Conservation (phyloP, 2,113 vertebrate genomes). For the Ochotona princeps region DNA sequence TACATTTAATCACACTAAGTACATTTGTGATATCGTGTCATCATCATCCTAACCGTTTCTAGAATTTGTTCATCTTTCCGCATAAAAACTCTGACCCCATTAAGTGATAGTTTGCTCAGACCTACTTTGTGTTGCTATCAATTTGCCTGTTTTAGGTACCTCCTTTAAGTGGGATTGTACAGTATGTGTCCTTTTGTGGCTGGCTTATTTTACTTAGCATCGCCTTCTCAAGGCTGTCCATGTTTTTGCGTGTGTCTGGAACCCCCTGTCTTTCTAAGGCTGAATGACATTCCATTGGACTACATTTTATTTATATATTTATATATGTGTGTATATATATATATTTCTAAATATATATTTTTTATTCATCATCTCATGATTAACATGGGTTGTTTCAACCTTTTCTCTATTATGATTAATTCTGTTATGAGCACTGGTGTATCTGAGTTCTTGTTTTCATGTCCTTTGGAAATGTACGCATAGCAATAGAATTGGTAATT, state of each 20-base stretch:
- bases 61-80: not conserved
- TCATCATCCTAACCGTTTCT: not conserved
- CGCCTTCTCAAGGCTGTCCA: not conserved
- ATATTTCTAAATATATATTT: too few relatives aligned
- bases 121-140: not conserved
- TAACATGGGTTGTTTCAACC: not conserved
- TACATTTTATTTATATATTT: too few relatives aligned
- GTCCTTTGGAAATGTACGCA: not conserved
- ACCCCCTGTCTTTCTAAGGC: not conserved
- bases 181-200: not conserved
- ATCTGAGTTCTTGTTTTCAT: not conserved
- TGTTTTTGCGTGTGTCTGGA: not conserved
- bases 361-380: not conserved
- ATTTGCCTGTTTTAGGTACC: not conserved
- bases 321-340: too few relatives aligned
- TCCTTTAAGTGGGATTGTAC: not conserved
- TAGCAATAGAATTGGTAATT: conserved; percentile 13
- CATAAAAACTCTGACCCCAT: not conserved
- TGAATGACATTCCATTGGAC: not conserved
- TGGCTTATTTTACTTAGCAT: not conserved
- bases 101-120: not conserved
- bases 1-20: not conserved
- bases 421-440: not conserved
- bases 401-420: not conserved
- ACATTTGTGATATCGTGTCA: not conserved